Percentiles rank a stretch among this genome's conserved stretches.
These are phyloP conservation scores for Synanthedon myopaeformis DNA, from an alignment of 2,888 invertebrate genomes.

Conservation along the genomic window DNA sequence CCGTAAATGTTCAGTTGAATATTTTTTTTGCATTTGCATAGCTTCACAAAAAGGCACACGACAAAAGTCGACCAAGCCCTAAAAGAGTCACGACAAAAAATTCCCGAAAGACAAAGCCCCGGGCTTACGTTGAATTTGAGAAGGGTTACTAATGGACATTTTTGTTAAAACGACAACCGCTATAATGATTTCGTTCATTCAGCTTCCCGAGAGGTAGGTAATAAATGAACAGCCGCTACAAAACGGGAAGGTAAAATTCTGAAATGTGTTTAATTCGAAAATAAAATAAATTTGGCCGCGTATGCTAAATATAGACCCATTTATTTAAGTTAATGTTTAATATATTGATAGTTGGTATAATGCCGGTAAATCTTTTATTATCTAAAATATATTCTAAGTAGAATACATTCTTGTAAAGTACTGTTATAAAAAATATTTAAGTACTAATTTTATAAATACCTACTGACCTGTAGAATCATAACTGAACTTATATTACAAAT, in stretches of 20 bases:
- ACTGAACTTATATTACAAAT: no score
- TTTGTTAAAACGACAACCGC: constrained; percentile 34
- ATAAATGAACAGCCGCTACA: constrained; percentile 19
- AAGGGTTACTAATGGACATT: constrained; percentile 45
- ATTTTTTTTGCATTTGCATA: constrained; percentile 5
- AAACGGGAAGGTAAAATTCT: constrained; percentile 9
- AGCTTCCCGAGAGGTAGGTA: constrained; percentile 6
- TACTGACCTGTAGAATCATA: no score
- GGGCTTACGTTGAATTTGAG: constrained; percentile 38
- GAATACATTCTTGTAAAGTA: no score
- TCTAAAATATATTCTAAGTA: no score
- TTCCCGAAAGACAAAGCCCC: constrained; percentile 24
- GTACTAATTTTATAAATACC: no score
- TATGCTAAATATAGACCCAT: neutral
- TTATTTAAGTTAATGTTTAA: constrained; percentile 1
- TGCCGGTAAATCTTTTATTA: no score
- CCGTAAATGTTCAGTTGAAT: neutral
- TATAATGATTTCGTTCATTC: constrained; percentile 27
- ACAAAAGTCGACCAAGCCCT: constrained; percentile 12
- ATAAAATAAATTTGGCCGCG: no score
- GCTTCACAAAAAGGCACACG: constrained; percentile 11
- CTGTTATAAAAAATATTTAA: no score
- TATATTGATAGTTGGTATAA: neutral
- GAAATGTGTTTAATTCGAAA: no score
- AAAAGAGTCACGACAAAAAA: constrained; percentile 10